phyloP scores from a whole-genome alignment of 2,888 invertebrate genomes.

The Drosophila pegasa region DNA sequence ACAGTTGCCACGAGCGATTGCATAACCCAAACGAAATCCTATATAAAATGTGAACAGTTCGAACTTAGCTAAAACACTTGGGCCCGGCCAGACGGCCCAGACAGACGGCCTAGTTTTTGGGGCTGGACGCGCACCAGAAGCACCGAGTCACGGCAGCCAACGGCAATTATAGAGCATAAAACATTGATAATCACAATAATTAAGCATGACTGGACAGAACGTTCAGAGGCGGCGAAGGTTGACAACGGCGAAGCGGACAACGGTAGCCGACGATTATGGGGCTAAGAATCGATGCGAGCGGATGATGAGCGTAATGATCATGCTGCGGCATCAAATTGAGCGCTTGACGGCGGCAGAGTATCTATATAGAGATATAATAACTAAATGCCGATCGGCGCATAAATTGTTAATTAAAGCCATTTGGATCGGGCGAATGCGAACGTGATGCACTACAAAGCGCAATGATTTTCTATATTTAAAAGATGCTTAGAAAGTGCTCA shows the following conservation, averaged over 20 bases:
- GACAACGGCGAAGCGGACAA: conserved; percentile 41
- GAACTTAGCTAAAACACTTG: conserved; percentile 1
- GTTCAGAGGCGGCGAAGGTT: conserved; percentile 48
- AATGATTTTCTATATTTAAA: conserved; percentile 60
- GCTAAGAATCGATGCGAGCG: conserved; percentile 36
- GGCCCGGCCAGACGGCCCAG: conserved; percentile 9
- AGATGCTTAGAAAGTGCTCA: conserved; percentile 64
- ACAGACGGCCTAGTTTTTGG: conserved; percentile 26
- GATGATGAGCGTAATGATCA: conserved; percentile 24
- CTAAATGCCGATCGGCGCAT: conserved; percentile 55
- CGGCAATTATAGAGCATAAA: conserved; percentile 81
- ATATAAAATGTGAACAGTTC: background rate
- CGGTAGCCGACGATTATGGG: conserved; percentile 47
- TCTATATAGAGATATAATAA: conserved; percentile 30
- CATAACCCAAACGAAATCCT: conserved; percentile 37
- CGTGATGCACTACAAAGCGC: conserved; percentile 22
- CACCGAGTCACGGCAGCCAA: conserved; percentile 70
- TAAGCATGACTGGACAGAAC: conserved; percentile 79
- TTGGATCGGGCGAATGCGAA: conserved; percentile 44
- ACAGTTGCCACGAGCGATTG: conserved; percentile 54
- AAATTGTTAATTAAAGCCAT: conserved; percentile 76
- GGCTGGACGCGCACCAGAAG: conserved; percentile 56
- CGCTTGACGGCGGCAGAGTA: conserved; percentile 2
- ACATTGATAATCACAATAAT: conserved; percentile 82
- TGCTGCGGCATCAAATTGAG: conserved; percentile 52